Conservation (phyloP, 2,113 vertebrate species). For the Mobula hypostoma region DNA sequence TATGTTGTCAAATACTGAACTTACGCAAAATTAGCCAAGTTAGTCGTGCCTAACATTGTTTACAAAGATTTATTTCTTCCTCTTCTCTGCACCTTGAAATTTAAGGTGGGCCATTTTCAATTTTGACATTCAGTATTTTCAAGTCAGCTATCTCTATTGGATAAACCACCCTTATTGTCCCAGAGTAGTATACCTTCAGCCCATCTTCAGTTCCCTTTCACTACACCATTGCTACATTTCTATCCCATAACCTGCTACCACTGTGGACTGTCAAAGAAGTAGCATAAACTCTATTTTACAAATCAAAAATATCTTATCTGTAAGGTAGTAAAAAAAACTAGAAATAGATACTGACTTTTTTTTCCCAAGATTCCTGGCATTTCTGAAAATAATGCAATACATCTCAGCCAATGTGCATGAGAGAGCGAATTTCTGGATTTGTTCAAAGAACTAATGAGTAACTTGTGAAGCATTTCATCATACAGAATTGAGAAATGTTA, state of each 20-base stretch:
- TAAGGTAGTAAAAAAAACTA: not conserved
- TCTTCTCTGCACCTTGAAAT: no score
- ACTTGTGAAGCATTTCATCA: not conserved
- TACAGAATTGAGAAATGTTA: not conserved
- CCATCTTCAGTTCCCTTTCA: not conserved
- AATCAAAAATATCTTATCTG: not conserved
- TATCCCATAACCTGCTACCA: not conserved
- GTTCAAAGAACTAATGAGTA: not conserved
- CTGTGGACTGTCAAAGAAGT: no score
- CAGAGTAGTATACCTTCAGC: not conserved
- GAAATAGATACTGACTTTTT: not conserved
- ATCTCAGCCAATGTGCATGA: not conserved
- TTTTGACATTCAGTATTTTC: not conserved
- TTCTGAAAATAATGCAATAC: not conserved
- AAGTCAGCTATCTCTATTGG: not conserved
- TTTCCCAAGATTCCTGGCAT: not conserved
- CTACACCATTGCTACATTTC: not conserved
- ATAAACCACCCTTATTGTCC: not conserved
- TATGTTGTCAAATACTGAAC: not conserved
- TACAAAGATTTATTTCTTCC: not conserved
- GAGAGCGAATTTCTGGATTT: not conserved
- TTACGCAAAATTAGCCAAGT: not conserved
- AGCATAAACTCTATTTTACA: no score
- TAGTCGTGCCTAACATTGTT: not conserved
- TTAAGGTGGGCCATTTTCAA: not conserved